Conservation (phyloP, 2,888 invertebrate genomes). For the Hermodice carunculata region DNA sequence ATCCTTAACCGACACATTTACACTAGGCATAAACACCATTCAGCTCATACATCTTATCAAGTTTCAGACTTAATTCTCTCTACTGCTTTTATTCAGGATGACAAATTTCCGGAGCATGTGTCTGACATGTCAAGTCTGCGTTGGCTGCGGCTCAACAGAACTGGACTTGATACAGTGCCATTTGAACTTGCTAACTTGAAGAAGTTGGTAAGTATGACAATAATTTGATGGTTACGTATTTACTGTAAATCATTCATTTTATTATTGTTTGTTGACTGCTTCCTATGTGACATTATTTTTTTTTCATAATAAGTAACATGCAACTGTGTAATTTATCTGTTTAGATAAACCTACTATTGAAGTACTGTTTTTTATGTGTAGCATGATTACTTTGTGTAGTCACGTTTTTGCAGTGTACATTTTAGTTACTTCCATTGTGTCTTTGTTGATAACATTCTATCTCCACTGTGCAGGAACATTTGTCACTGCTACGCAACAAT, state of each 20-base stretch:
- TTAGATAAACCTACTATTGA: no score
- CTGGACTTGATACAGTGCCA: constrained; percentile 80
- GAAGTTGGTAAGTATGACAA: constrained; percentile 87
- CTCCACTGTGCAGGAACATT: constrained; percentile 80
- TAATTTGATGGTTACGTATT: no score
- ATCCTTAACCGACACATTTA: no score
- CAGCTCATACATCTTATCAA: neutral
- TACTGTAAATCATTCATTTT: no score
- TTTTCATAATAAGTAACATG: no score
- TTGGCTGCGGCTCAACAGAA: constrained; percentile 95
- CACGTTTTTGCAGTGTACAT: neutral
- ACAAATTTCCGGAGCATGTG: constrained; percentile 72
- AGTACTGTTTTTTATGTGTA: no score
- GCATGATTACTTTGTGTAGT: no score
- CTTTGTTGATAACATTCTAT: neutral
- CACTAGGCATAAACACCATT: neutral
- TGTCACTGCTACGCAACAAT: constrained; percentile 89
- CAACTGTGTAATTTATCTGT: no score
- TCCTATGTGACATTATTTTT: no score
- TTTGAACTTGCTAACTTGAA: constrained; percentile 94
- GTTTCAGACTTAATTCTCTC: no score
- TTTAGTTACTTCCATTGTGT: neutral
- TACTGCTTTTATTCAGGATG: constrained; percentile 38
- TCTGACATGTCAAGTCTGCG: constrained; percentile 96
- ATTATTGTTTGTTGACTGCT: no score